These are phyloP conservation scores for Apodemia zela DNA, from an alignment of 2,888 invertebrate species.

Conservation along the genomic window DNA sequence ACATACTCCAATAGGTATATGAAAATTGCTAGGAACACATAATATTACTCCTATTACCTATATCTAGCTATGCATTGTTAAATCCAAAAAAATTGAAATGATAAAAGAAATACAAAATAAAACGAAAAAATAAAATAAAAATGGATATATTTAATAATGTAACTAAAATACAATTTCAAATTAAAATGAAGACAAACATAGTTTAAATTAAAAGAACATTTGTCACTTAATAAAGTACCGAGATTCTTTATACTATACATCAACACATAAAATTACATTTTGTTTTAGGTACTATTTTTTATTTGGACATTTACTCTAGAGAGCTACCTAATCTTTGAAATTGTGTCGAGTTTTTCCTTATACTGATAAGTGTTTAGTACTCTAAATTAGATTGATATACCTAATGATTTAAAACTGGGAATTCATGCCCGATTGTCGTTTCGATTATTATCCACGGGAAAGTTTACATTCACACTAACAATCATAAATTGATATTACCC, in stretches of 20 bases:
- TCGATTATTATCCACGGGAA: neutral
- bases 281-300: constrained; percentile 38
- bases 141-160: constrained; percentile 75
- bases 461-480: neutral
- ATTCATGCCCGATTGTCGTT: constrained; percentile 8
- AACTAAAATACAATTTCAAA: constrained; percentile 56
- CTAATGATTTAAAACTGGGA: constrained; percentile 16
- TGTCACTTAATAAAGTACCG: constrained; percentile 52
- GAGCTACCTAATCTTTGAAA: constrained; percentile 32
- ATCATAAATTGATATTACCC: neutral
- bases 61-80: constrained; percentile 13
- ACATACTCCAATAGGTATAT: constrained; percentile 29
- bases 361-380: neutral
- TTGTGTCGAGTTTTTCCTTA: neutral
- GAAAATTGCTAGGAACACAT: constrained; percentile 26
- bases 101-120: constrained; percentile 49
- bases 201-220: constrained; percentile 32
- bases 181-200: constrained; percentile 51
- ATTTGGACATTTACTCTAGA: constrained; percentile 30
- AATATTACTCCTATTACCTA: constrained; percentile 21
- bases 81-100: constrained; percentile 21
- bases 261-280: constrained; percentile 35
- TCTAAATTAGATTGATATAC: neutral
- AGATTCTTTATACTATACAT: constrained; percentile 56
- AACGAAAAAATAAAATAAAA: constrained; percentile 77